phyloP scores from a whole-genome alignment of 2,797 vertebrate species.

The Smutsia gigantea region DNA sequence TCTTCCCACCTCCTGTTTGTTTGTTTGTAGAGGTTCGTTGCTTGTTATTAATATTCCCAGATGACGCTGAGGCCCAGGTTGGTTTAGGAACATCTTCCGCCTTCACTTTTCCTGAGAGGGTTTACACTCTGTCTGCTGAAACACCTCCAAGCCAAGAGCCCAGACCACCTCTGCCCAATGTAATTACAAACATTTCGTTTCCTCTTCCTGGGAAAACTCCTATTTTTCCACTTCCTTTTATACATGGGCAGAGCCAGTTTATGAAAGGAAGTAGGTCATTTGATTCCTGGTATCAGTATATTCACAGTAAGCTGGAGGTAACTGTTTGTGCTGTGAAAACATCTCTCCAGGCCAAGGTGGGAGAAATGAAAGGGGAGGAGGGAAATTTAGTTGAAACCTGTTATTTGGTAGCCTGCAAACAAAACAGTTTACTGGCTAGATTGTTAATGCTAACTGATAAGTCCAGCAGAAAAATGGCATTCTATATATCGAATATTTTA shows the following conservation, averaged over 20 bases:
- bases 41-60: neutral
- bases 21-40: neutral
- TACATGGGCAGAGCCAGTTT: neutral
- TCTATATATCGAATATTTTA: constrained; percentile 10
- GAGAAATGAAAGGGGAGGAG: neutral
- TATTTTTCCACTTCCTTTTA: neutral
- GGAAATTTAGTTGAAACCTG: neutral
- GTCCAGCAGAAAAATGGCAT: constrained; percentile 1
- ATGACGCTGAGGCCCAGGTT: neutral
- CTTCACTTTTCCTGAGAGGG: neutral
- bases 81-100: neutral
- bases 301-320: neutral
- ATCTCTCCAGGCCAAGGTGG: neutral
- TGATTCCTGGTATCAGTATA: neutral
- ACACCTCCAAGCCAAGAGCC: neutral
- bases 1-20: neutral
- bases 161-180: neutral
- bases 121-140: neutral
- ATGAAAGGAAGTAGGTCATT: neutral
- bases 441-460: neutral
- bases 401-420: neutral
- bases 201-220: neutral
- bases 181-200: neutral
- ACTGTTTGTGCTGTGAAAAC: neutral
- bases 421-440: neutral